Percentiles rank a stretch among this genome's conserved stretches.
phyloP scores from a whole-genome alignment of 2,888 invertebrate species.

The Drosophila sordidula region DNA sequence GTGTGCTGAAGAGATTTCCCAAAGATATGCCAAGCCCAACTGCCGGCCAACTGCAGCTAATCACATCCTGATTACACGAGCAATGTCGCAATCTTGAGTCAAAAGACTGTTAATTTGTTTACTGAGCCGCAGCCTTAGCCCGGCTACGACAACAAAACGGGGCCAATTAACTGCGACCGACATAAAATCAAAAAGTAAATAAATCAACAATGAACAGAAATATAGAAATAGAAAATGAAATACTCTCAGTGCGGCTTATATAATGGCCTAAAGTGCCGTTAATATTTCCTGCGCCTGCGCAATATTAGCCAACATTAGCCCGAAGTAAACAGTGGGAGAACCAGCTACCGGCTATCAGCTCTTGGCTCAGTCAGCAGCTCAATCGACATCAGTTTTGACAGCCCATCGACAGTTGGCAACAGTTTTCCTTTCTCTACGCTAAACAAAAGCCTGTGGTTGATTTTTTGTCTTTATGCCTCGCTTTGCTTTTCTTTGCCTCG shows the following conservation, averaged over 20 bases:
- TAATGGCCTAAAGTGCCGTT: conserved; percentile 31
- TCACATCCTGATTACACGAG: conserved; percentile 69
- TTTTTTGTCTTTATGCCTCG: conserved; percentile 65
- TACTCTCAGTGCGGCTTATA: not conserved
- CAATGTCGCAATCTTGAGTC: conserved; percentile 67
- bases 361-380: conserved; percentile 17
- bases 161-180: conserved; percentile 74
- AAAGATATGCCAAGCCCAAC: conserved; percentile 10
- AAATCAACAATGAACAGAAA: conserved; percentile 52
- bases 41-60: conserved; percentile 43
- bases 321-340: conserved; percentile 2
- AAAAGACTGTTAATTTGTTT: conserved; percentile 65
- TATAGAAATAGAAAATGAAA: not conserved
- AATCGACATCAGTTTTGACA: conserved; percentile 66
- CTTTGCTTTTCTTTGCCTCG: conserved; percentile 47
- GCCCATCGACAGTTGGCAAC: conserved; percentile 63
- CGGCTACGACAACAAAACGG: conserved; percentile 56
- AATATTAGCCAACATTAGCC: conserved; percentile 60
- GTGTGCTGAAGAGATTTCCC: not conserved
- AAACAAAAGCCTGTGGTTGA: conserved; percentile 70
- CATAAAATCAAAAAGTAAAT: conserved; percentile 76
- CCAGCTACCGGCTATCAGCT: not conserved
- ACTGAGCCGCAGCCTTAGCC: conserved; percentile 54
- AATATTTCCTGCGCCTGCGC: conserved; percentile 69
- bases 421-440: conserved; percentile 33